Conservation (phyloP, 2,113 vertebrate genomes). For the Oceanodroma tethys region DNA sequence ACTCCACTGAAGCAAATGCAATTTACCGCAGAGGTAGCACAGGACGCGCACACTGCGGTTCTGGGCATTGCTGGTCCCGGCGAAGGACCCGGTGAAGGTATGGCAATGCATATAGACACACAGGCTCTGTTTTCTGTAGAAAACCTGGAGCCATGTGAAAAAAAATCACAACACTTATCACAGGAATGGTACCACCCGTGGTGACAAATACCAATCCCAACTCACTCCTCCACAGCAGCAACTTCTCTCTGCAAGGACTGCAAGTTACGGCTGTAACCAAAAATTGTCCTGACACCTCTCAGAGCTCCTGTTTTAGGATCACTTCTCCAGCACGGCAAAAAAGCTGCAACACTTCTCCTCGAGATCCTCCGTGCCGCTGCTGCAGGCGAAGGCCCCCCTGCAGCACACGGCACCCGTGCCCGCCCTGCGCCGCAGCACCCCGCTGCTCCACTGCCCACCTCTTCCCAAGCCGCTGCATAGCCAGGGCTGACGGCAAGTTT, state of each 20-base stretch:
- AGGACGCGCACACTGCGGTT: neutral
- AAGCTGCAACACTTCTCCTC: neutral
- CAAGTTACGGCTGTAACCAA: neutral
- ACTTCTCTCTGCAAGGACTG: neutral
- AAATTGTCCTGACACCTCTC: neutral
- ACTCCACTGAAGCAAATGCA: constrained; percentile 24
- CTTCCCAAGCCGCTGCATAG: neutral
- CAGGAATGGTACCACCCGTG: neutral
- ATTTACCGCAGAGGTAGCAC: neutral
- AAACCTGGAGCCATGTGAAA: neutral
- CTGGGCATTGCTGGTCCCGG: neutral
- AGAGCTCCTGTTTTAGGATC: neutral
- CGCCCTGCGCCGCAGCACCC: neutral
- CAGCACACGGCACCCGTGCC: rapidly evolving
- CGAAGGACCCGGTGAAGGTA: neutral
- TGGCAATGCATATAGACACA: neutral
- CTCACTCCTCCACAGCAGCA: neutral
- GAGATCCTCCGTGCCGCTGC: neutral
- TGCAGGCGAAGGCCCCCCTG: neutral
- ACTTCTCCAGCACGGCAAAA: neutral
- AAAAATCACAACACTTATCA: neutral
- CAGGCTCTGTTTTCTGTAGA: neutral
- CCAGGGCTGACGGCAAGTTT: neutral
- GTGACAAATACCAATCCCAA: neutral
- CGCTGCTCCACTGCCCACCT: neutral